phyloP scores from a whole-genome alignment of 1,140 invertebrate species.

The Schlechtendalia chinensis region DNA sequence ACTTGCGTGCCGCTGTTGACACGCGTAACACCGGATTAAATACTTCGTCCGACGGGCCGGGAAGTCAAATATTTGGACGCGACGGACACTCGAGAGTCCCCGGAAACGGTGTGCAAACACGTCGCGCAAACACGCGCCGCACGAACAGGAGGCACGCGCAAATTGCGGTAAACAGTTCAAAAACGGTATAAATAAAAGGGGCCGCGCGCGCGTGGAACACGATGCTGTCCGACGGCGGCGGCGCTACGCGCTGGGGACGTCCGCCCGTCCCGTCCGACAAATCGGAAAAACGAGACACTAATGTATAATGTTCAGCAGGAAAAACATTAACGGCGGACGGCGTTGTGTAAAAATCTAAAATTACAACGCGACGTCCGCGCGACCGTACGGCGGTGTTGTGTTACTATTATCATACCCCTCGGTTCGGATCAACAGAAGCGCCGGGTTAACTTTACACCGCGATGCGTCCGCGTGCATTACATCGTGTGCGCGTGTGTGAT shows the following conservation, averaged over 20 bases:
- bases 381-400: not conserved
- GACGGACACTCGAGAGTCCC: constrained; percentile 19
- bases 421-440: not conserved
- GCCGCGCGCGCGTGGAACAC: not conserved
- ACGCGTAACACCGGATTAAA: constrained; percentile 3
- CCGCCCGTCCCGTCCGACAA: not conserved
- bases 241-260: not conserved
- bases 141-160: constrained; percentile 23
- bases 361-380: not conserved
- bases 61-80: constrained; percentile 34
- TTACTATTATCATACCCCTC: not conserved
- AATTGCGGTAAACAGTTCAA: constrained; percentile 32
- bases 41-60: not conserved
- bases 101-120: not conserved
- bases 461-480: too few species aligned
- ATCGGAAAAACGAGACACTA: constrained; percentile 26
- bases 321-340: constrained; percentile 14
- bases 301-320: constrained; percentile 4
- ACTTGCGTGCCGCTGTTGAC: too few species aligned
- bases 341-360: constrained; percentile 5
- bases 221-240: not conserved
- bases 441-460: not conserved
- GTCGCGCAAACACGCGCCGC: not conserved
- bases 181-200: not conserved
- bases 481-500: too few species aligned